Evolutionary conservation across 2,888 invertebrate species (phyloP), one percentile per base, ranked within the genome.

Genomic region (Chaitophorus viminalis): DNA sequence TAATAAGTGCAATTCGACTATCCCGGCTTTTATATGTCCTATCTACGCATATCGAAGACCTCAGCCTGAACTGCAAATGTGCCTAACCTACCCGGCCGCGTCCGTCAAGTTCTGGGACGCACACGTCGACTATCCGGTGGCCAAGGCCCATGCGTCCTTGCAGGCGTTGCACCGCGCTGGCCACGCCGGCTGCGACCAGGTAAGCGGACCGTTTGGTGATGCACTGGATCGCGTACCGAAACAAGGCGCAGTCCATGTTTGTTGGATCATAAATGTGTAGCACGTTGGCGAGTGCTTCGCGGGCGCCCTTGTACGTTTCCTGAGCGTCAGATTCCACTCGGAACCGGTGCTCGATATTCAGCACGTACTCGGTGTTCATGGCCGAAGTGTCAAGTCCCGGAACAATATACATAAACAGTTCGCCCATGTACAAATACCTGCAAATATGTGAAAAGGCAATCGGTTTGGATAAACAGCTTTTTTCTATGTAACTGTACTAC

Each of bases 401-500:
- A 85, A 85, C 68, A 77, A 5, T n/a, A 25, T n/a, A n/a, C n/a
- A 3, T 18, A 8, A 85, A 77, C 33, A 85, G n/a, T 11, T 85
- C 85, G n/a, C 31, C 85, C 78, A 78, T 70, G 33, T 78, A 78
- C 85, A 54, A n/a, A n/a, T 70, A 52, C 85, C 85, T 85, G 29
- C 9, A 29, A 29, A 5, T 18, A n/a, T 75, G 36, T 17, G 14
- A 17, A 68, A 25, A 4, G 17, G 11, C 1, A 46, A 46, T 9
- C 46, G 25, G 39, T 70, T 17, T 17, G 14, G 6, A n/a, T n/a
- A n/a, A n/a, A n/a, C n/a, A n/a, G n/a, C n/a, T n/a, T n/a, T n/a
- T n/a, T n/a, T n/a, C n/a, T n/a, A n/a, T n/a, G n/a, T n/a, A n/a
- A n/a, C n/a, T n/a, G n/a, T n/a, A n/a, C n/a, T n/a, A n/a, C n/a